Conservation (phyloP, 1,140 invertebrate species). For the Ditylenchus dipsaci region DNA sequence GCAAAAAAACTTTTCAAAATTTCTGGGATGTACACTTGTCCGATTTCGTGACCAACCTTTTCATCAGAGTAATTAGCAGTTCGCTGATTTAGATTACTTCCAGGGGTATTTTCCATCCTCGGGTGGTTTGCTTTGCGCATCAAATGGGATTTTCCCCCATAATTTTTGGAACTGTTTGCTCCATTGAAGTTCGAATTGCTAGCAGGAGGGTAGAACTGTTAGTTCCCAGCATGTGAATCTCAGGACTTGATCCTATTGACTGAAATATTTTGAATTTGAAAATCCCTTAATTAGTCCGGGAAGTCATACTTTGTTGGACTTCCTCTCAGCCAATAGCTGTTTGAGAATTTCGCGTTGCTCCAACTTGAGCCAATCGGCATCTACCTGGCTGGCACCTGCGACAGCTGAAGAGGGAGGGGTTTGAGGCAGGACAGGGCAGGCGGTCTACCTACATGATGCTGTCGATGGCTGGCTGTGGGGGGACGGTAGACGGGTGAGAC, state of each 20-base stretch:
- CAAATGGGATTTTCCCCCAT: neutral
- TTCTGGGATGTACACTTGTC: too few relatives aligned
- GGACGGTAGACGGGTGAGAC: neutral
- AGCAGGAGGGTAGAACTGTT: conserved; percentile 12
- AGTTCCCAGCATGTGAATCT: conserved; percentile 45
- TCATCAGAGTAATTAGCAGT: conserved; percentile 12
- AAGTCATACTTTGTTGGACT: conserved; percentile 16
- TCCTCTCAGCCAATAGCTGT: conserved; percentile 22
- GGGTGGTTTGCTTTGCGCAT: neutral
- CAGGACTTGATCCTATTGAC: conserved; percentile 47
- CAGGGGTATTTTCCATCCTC: neutral
- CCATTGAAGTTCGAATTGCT: neutral
- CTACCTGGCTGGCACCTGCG: neutral
- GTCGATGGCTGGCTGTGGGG: too few relatives aligned
- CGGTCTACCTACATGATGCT: neutral
- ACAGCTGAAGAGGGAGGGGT: neutral
- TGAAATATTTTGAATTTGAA: neutral
- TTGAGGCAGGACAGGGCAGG: neutral
- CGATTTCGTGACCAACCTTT: conserved; percentile 8
- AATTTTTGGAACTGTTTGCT: conserved; percentile 3
- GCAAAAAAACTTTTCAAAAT: too few relatives aligned
- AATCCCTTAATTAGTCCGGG: neutral
- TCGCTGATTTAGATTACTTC: neutral
- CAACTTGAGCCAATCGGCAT: conserved; percentile 20
- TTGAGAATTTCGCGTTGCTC: conserved; percentile 32